Evolutionary conservation across 2,888 invertebrate species (phyloP), one percentile per base, ranked within the genome.

Genomic region (Syritta pipiens): DNA sequence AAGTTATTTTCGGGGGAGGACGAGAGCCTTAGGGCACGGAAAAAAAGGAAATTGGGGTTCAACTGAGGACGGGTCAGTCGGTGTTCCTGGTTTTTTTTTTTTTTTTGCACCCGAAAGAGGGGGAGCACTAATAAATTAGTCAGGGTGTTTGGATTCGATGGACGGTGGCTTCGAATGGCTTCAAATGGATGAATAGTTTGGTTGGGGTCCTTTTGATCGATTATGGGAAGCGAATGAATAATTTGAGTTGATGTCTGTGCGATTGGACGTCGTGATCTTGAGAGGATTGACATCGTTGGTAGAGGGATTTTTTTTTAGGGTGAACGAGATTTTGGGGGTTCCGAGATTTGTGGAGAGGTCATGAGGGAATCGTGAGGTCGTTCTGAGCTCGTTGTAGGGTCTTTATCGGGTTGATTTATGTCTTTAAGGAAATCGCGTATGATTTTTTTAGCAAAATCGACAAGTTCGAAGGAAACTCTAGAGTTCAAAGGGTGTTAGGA

Each of bases 151-250:
- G 72, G 40, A 68, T 67, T 49, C 20, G 42, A 37, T 12, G 28
- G 65, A 12, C 6, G 19, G 32, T 53, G 26, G 60, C 22, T n/a
- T n/a, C n/a, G n/a, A n/a, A n/a, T n/a, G n/a, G n/a, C n/a, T 67
- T 59, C 28, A 22, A 59, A 67, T 48, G 74, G 74, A 53, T 77
- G 76, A 71, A 71, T 71, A 71, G 76, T 77, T 77, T 51, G 35
- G 26, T 59, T 40, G 28, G 49, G 28, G 37, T 30, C 57, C 24
- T 40, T 65, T 79, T 79, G 74, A 79, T 79, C 67, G 79, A 68
- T 62, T 68, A 79, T 79, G 67, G 60, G 37, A 51, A 63, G 40
- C 55, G n/a, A 51, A 17, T 71, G 57, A 76, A 62, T 76, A 51
- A 71, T 59, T 76, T 30, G 46, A 19, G 32, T 24, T 5, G 59